Conservation (phyloP, 2,797 vertebrate species). For the Aselliscus stoliczkanus region DNA sequence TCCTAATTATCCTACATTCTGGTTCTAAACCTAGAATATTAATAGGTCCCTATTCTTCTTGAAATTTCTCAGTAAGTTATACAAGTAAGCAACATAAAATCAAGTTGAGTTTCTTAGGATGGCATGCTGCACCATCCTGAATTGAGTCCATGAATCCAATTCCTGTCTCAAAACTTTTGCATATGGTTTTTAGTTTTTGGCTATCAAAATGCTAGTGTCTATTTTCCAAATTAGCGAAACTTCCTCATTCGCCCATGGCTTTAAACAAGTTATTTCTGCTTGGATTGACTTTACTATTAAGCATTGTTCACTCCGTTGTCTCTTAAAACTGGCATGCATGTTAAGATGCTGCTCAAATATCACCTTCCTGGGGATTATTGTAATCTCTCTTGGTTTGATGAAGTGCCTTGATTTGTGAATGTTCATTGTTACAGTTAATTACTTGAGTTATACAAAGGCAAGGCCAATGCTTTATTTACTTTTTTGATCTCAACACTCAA, state of each 20-base stretch:
- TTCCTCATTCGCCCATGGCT: not conserved
- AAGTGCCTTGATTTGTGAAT: not conserved
- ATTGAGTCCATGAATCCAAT: fast-evolving
- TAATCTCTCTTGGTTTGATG: not conserved
- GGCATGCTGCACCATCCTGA: not conserved
- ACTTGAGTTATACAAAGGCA: not conserved
- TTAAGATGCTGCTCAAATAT: not conserved
- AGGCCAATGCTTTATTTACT: not conserved
- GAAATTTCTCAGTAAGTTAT: not conserved
- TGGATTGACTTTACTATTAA: not conserved
- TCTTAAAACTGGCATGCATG: not conserved
- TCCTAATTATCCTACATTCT: not conserved
- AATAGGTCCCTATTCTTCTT: not conserved
- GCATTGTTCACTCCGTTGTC: not conserved
- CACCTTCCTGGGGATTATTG: not conserved
- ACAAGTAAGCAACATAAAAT: not conserved
- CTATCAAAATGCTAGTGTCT: not conserved
- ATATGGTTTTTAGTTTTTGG: not conserved
- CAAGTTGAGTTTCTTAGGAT: not conserved
- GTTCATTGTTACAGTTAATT: not conserved
- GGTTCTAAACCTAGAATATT: not conserved
- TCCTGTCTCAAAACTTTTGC: not conserved
- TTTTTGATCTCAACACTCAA: not conserved
- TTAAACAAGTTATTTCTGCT: not conserved
- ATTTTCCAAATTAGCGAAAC: not conserved